These are phyloP conservation scores for Scaptomyza caliginosa DNA, from an alignment of 2,888 invertebrate species.

Conservation along the genomic window DNA sequence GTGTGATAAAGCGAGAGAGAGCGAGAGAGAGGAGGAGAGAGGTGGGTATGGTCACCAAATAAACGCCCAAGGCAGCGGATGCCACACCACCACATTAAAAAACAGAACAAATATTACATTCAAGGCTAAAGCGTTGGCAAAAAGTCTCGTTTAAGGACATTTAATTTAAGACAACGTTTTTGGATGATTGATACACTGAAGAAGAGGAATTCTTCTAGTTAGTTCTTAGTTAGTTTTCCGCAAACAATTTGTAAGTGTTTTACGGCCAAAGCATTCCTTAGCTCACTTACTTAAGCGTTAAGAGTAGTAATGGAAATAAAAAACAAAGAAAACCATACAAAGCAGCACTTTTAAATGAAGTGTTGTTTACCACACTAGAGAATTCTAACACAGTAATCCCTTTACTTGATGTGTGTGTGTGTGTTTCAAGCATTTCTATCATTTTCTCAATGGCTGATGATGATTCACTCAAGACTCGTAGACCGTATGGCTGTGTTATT, in stretches of 20 bases:
- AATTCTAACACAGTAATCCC: not conserved
- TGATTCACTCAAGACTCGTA: not conserved
- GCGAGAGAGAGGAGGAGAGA: no score
- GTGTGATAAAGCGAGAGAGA: not conserved
- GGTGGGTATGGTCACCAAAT: constrained; percentile 37
- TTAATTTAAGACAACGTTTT: no score
- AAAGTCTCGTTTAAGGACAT: no score
- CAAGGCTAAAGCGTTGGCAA: no score
- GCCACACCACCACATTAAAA: constrained; percentile 25
- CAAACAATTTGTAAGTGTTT: no score
- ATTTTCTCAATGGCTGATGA: not conserved
- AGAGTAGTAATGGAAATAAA: not conserved
- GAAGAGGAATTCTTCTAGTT: no score
- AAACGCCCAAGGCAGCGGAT: constrained; percentile 16
- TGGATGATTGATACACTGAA: no score
- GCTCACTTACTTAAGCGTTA: no score
- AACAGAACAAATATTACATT: not conserved
- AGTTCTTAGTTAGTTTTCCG: no score
- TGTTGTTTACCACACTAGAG: constrained; percentile 12
- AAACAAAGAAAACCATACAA: not conserved
- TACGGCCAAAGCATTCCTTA: no score
- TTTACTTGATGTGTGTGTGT: not conserved
- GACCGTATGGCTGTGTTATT: no score
- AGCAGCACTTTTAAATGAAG: constrained; percentile 1
- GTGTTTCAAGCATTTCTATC: not conserved